Evolutionary conservation across 1,140 invertebrate genomes (phyloP), one percentile per base, ranked within the genome.

Genomic region (Gerris buenoi): DNA sequence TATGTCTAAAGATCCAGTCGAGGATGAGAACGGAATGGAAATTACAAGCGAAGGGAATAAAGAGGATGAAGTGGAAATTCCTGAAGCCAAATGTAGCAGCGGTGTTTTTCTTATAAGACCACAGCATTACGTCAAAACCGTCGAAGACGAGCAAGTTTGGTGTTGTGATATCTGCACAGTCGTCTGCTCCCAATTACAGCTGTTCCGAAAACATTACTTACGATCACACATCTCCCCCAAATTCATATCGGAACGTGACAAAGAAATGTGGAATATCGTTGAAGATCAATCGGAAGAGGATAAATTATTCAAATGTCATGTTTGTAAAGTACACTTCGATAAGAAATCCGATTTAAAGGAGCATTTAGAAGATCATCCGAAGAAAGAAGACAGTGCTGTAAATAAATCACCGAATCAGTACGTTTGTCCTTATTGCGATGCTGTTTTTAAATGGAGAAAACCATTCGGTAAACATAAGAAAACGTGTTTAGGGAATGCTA

Each of bases 171-270:
- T 84, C 25, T 84, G 82, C 72, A 70, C 70, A 3, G 76, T 75
- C 2, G 71, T 77, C 1, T 84, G 83, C 71, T 74, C 77, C 33
- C 78, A 82, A 67, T 76, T 76, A n/a, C 80, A 82, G 67, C 83
- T 81, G 70, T 71, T 84, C 2, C 82, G 83, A 69, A 74, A 81
- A 25, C 82, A 84, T 71, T 82, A 80, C 67, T 68, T 83, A 25
- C 73, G 80, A n/a, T 77, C 75, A 68, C 82, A 84, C 72, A 76
- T 84, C 2, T 82, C 83, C 68, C 76, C 76, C 68, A 74, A 76
- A 65, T 82, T 81, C 71, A 70, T 84, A 2, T 77, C 78, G 22
- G 73, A 76, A 33, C 71, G 75, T 28, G 80, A 81, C 68, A 71
- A 72, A 74, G 75, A 68, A 71, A 68, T 64, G 13, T 71, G 60